Base-by-base conservation (phyloP, 2,113 vertebrate genomes). In the Myotis davidii region DNA sequence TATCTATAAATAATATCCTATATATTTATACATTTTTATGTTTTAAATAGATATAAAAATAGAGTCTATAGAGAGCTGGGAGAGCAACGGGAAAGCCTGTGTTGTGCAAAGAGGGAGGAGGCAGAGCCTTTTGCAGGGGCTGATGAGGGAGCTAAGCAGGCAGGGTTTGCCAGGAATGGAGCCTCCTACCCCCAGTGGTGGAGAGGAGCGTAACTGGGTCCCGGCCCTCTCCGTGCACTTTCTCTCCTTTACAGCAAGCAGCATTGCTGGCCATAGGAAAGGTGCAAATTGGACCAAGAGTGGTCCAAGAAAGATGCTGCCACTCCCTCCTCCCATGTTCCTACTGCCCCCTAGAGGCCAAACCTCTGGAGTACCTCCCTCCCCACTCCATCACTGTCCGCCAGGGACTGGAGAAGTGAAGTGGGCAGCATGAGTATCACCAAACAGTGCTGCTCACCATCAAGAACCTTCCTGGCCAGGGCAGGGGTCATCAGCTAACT, bases 21-120 rank as follows among this genome's bases (percentile, higher is more conserved):
- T 98, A 99, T 99, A 98, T 98, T 98, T 98, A 98, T 98, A 98
- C 98, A 98, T 98, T 98, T 98, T 97, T 98, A 98, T 98, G 98
- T 98, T 98, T 98, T 98, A 98, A 6, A 98, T 98, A 98, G 98
- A 98, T 98, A 97, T 98, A 98, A 98, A 98, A 96, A 98, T 97
- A 98, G 98, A 98, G 97, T 98, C 98, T 98, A 98, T 98, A 98
- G 97, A 97, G 97, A 98, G 97, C 97, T 96, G 97, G 97, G 98
- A 96, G 85, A 97, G 96, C 95, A 97, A 96, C 54, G 91, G 97
- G 97, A 96, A 97, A 95, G 97, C 91, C 97, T 96, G 97, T 93
- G 96, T 27, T 67, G 83, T 86, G 72, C 45, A 7, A 39, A 70
- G 88, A n/a, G 64, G 67, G 34, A 29, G 85, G 95, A 65, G 70